Percentiles rank a stretch among this genome's conserved stretches.
Conservation (phyloP, 2,113 vertebrate species). For the Pituophis catenifer region DNA sequence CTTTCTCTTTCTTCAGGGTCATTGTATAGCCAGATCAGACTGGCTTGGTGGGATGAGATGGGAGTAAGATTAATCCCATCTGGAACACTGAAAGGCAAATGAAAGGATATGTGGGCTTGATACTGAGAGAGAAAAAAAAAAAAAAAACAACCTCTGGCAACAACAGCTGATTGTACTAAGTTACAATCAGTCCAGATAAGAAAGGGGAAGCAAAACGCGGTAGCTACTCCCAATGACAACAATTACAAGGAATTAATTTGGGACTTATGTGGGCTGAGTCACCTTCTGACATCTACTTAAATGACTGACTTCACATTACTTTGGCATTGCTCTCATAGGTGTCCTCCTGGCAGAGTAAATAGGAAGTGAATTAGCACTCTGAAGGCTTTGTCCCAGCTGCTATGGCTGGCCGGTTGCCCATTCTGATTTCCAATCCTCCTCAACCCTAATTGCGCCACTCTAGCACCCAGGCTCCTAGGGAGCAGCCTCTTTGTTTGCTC, state of each 20-base stretch:
- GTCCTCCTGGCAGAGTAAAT: conserved; percentile 21
- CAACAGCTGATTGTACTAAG: background rate
- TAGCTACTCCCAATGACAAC: background rate
- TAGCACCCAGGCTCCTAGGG: conserved; percentile 8
- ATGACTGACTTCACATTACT: background rate
- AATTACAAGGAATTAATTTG: background rate
- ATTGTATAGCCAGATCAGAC: background rate
- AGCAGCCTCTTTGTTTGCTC: conserved; percentile 5
- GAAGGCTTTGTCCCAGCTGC: conserved; percentile 8
- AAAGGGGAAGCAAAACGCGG: background rate
- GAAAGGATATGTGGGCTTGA: conserved; percentile 1
- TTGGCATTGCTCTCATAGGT: conserved; percentile 6
- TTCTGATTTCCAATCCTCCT: conserved; percentile 1
- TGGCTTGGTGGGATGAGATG: background rate
- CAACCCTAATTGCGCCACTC: conserved; percentile 28
- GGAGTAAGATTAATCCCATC: background rate
- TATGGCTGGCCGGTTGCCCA: background rate
- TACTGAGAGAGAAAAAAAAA: background rate
- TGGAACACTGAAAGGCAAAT: background rate
- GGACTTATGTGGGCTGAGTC: background rate
- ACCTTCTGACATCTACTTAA: background rate
- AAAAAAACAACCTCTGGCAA: background rate
- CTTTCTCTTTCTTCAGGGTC: background rate
- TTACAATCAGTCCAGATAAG: background rate
- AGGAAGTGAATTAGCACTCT: conserved; percentile 21